Conservation (phyloP, 2,797 vertebrate genomes). For the Paedocypris micromegethes region DNA sequence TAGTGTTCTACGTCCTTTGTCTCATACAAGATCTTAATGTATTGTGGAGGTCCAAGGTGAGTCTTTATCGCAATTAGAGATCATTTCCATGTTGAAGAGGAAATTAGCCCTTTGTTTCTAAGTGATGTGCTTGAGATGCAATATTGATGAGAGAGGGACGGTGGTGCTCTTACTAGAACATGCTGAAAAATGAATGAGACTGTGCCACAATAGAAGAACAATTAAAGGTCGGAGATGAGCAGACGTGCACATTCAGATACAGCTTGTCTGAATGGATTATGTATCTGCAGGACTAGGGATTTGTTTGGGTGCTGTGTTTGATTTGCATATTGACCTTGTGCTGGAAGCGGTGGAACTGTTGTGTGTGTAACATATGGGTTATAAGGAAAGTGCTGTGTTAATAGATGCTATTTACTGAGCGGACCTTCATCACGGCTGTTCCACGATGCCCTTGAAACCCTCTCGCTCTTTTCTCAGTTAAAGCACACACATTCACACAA, state of each 20-base stretch:
- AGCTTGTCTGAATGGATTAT: slow-evolving; percentile 1
- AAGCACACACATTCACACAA: no score
- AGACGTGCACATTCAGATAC: slow-evolving; percentile 5
- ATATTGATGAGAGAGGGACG: slow-evolving; percentile 29
- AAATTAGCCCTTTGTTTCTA: slow-evolving; percentile 19
- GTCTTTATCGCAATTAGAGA: slow-evolving; percentile 33
- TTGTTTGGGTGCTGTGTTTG: slow-evolving; percentile 5
- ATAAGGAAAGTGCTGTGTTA: slow-evolving; percentile 24
- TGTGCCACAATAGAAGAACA: slow-evolving; percentile 5
- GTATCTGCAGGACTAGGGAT: neutral
- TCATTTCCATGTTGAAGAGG: slow-evolving; percentile 30
- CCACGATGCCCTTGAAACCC: neutral
- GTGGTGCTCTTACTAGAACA: slow-evolving; percentile 5
- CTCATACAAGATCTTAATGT: slow-evolving; percentile 17
- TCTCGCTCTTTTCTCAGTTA: no score
- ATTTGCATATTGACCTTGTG: slow-evolving; percentile 29
- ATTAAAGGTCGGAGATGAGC: slow-evolving; percentile 16
- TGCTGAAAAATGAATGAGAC: slow-evolving; percentile 36
- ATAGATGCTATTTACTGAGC: slow-evolving; percentile 1
- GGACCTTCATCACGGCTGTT: neutral
- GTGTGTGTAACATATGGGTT: slow-evolving; percentile 27
- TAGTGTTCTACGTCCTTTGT: slow-evolving; percentile 8
- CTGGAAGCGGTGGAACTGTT: slow-evolving; percentile 15
- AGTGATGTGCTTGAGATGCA: slow-evolving; percentile 22
- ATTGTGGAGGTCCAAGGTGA: slow-evolving; percentile 27